These are phyloP conservation scores for Apotomis capreana DNA, from an alignment of 2,888 invertebrate genomes.

Conservation along the genomic window DNA sequence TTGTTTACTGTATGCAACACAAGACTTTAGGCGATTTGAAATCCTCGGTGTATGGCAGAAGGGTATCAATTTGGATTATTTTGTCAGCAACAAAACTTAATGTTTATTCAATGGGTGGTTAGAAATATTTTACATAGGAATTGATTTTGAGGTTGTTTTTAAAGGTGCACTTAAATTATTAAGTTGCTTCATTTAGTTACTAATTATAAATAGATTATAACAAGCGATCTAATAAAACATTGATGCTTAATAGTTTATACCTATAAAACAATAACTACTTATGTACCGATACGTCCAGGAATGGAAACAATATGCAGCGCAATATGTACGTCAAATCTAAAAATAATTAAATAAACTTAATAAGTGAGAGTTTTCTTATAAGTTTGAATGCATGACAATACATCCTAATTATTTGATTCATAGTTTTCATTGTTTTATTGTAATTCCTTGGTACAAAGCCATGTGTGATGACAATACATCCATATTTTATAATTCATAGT, in stretches of 20 bases:
- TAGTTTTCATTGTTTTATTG: too few species aligned
- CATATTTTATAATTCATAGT: background rate
- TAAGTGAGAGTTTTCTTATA: too few species aligned
- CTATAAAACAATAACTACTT: too few species aligned
- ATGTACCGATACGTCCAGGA: too few species aligned
- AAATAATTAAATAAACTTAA: too few species aligned
- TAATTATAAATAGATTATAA: too few species aligned
- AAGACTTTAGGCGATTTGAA: conserved; percentile 54
- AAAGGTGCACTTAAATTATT: background rate
- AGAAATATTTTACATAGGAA: conserved; percentile 17
- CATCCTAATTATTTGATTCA: background rate
- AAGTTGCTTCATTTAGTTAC: background rate
- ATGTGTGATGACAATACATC: background rate
- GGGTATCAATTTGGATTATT: conserved; percentile 45
- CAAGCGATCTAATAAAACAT: background rate
- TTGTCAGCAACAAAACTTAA: background rate
- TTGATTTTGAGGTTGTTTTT: conserved; percentile 14
- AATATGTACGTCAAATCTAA: too few species aligned
- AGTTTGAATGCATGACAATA: too few species aligned
- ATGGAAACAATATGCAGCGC: too few species aligned
- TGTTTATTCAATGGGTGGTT: conserved; percentile 20
- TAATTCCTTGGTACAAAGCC: background rate
- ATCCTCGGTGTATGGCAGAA: conserved; percentile 51
- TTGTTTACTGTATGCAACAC: conserved; percentile 59
- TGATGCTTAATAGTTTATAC: too few species aligned